Evolutionary conservation across 1,140 invertebrate species (phyloP).

Genomic region (Planococcus citri): DNA sequence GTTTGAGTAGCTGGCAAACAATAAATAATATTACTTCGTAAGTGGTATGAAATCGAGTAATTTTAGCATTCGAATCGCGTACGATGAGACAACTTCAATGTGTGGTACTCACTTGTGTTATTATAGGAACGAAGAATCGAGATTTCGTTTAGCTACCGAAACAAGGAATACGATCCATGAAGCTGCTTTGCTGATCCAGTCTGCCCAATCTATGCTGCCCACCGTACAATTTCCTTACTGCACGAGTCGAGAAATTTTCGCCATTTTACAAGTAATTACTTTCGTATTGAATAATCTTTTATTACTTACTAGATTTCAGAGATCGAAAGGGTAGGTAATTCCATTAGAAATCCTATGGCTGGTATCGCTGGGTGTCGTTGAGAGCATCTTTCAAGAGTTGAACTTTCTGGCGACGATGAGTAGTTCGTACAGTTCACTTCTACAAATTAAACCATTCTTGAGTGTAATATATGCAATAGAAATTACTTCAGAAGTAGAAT

Average conservation of each 20-base stretch:
- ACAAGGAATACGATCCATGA: constrained; percentile 45
- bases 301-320: neutral
- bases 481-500: too few species aligned
- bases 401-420: too few species aligned
- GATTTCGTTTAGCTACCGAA: constrained; percentile 33
- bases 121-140: constrained; percentile 27
- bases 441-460: too few species aligned
- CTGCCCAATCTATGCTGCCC: constrained; percentile 42
- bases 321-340: neutral
- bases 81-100: neutral
- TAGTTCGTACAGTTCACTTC: too few species aligned
- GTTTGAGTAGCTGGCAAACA: constrained; percentile 26
- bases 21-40: constrained; percentile 13
- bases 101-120: neutral
- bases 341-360: neutral
- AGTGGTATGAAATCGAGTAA: constrained; percentile 10
- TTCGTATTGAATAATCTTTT: neutral
- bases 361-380: too few species aligned
- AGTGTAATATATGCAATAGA: too few species aligned
- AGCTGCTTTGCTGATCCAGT: constrained; percentile 42
- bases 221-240: constrained; percentile 49
- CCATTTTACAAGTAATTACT: constrained; percentile 36
- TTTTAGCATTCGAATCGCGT: neutral
- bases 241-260: constrained; percentile 41
- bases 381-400: too few species aligned